These are phyloP conservation scores for Hypomesus transpacificus DNA, from an alignment of 2,113 vertebrate species.

Conservation along the genomic window DNA sequence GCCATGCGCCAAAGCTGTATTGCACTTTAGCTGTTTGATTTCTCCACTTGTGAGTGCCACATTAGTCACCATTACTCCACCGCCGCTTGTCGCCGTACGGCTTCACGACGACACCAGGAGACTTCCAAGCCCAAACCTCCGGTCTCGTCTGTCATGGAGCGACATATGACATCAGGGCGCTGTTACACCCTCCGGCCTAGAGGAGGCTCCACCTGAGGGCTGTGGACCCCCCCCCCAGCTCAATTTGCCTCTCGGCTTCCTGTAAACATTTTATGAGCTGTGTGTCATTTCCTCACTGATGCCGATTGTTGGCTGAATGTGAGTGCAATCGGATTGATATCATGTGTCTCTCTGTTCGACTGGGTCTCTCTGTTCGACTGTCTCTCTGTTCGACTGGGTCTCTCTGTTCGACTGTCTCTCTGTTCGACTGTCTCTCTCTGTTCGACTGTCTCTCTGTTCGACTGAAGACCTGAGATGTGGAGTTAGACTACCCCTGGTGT, in stretches of 20 bases:
- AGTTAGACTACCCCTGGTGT: too few relatives aligned
- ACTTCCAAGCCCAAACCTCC: background rate
- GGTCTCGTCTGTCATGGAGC: conserved; percentile 12
- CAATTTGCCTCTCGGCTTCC: conserved; percentile 50
- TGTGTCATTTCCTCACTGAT: conserved; percentile 43
- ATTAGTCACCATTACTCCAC: conserved; percentile 28
- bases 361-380: too few relatives aligned
- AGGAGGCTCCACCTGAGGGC: background rate
- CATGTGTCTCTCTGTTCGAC: too few relatives aligned
- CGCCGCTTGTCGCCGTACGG: background rate
- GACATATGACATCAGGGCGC: conserved; percentile 24
- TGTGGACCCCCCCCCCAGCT: background rate
- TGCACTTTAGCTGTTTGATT: conserved; percentile 29
- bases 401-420: too few relatives aligned
- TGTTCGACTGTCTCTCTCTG: too few relatives aligned
- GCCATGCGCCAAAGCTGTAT: conserved; percentile 12
- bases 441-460: too few relatives aligned
- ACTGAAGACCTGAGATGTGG: too few relatives aligned
- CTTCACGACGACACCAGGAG: background rate
- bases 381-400: too few relatives aligned
- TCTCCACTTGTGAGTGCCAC: conserved; percentile 12
- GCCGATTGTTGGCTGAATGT: conserved; percentile 31
- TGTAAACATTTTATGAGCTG: conserved; percentile 39
- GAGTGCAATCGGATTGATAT: conserved; percentile 5
- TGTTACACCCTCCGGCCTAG: conserved; percentile 17